A percentile compares a stretch with the other conserved stretches of the same genome.
Conservation (phyloP, 30 jellyfish, hydroid and myxozoan genomes). For the Hydractinia symbiolongicarpus region DNA sequence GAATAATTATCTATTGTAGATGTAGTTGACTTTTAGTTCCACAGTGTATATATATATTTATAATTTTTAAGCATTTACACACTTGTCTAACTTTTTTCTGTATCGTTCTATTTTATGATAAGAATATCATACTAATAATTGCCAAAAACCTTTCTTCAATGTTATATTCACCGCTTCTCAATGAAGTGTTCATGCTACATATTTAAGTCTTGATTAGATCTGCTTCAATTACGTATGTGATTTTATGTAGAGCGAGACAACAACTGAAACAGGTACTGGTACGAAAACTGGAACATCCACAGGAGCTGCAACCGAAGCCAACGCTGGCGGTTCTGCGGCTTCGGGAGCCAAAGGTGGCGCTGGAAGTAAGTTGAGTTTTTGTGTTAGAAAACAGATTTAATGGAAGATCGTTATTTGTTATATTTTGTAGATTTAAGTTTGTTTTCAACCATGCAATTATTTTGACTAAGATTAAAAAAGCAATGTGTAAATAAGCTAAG, state of each 20-base stretch:
- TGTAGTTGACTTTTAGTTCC: too few relatives aligned
- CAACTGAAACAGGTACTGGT: conserved; percentile 89
- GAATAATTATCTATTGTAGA: too few relatives aligned
- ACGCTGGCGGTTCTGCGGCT: conserved; percentile 75
- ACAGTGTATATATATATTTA: too few relatives aligned
- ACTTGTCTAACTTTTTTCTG: too few relatives aligned
- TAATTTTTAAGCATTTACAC: too few relatives aligned
- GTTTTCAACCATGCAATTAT: background rate
- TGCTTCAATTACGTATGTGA: background rate
- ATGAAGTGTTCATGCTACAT: too few relatives aligned
- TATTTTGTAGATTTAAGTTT: background rate
- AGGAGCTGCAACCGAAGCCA: conserved; percentile 76
- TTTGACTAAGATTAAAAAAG: background rate
- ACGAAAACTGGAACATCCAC: conserved; percentile 71
- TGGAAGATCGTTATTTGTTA: background rate
- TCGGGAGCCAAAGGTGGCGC: conserved; percentile 67
- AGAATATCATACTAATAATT: too few relatives aligned
- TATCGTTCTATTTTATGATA: too few relatives aligned
- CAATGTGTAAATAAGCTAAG: background rate
- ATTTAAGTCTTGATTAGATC: too few relatives aligned
- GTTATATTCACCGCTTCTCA: too few relatives aligned
- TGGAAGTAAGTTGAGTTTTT: conserved; percentile 19
- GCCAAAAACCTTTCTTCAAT: too few relatives aligned
- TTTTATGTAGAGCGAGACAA: conserved; percentile 71
- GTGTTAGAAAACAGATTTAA: background rate